phyloP scores from a whole-genome alignment of 53 echinoderm and acorn worm species.

The Henricia sp. region DNA sequence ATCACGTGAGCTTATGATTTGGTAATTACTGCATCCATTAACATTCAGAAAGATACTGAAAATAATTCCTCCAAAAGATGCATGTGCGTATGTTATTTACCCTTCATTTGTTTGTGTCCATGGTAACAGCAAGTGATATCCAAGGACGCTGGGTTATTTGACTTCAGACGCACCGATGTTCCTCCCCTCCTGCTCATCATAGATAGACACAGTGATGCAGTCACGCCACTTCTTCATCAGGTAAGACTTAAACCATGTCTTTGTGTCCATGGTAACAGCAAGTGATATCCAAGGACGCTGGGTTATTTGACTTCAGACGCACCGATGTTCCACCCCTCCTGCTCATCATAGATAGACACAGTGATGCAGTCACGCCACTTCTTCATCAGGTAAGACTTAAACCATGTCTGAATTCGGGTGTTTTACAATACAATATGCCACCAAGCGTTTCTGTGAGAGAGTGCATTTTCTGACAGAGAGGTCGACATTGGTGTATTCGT shows the following conservation, averaged over 20 bases:
- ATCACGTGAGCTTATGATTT: too few species aligned
- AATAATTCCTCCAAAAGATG: too few species aligned
- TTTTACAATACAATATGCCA: too few species aligned
- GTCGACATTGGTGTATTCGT: too few species aligned
- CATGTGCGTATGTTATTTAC: too few species aligned
- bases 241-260: too few species aligned
- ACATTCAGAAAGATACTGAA: too few species aligned
- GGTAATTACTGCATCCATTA: too few species aligned
- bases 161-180: constrained; percentile 98
- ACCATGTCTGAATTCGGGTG: too few species aligned
- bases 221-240: constrained; percentile 96
- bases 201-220: constrained; percentile 90
- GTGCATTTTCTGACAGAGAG: too few species aligned
- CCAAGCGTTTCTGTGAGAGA: too few species aligned
- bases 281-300: constrained; percentile 98
- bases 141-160: constrained; percentile 98
- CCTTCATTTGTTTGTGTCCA: background rate
- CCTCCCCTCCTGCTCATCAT: constrained; percentile 88
- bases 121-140: constrained; percentile 93
- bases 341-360: constrained; percentile 84
- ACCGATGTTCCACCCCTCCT: constrained; percentile 96
- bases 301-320: constrained; percentile 98
- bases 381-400: constrained; percentile 98
- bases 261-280: constrained; percentile 66
- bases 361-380: constrained; percentile 92